Evolutionary conservation across 2,888 invertebrate genomes (phyloP), one percentile per base, ranked within the genome.

Genomic region (Margaritifera margaritifera): DNA sequence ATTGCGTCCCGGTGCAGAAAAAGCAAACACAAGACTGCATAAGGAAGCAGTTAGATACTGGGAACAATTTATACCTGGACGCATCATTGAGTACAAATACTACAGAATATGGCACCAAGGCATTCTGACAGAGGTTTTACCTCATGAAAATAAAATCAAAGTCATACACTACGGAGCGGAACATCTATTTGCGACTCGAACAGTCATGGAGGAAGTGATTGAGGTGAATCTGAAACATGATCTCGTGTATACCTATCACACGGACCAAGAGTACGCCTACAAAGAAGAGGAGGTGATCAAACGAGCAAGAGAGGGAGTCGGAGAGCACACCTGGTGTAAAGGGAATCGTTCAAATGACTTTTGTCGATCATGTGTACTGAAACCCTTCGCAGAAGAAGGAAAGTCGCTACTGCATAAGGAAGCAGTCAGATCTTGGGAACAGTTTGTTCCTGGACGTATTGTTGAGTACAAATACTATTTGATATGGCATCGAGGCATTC

Each of bases 141-240:
- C 50, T 18, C 27, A 50, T 15, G 64, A 69, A 25, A 51, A 65
- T 1, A 68, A 68, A 58, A 31, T 69, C 8, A 69, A 31, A 0
- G 27, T 73, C 19, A 53, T 73, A 6, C 73, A 73, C 52, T 73
- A 73, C 52, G 66, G 64, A 18, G 62, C 64, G 2, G 54, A 60
- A 19, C 20, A 27, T 11, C 20, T 73, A 6, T 54, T 73, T 25
- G 64, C 52, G 0, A 64, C 56, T 22, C 55, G 69, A 25, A 64
- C 53, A 20, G 61, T 73, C 53, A 57, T 50, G 50, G 62, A 64
- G 22, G 73, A 73, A 22, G 53, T 24, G 22, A 31, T 69, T 18
- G 8, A 15, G 8, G 56, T 70, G 19, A 56, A 67, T 31, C 31
- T 73, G 25, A 52, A 55, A 18, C 25, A 24, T 24, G 50, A 61